Evolutionary conservation across 2,888 invertebrate species (phyloP), one percentile per base, ranked within the genome.

Genomic region (Brachyopa scutellaris): DNA sequence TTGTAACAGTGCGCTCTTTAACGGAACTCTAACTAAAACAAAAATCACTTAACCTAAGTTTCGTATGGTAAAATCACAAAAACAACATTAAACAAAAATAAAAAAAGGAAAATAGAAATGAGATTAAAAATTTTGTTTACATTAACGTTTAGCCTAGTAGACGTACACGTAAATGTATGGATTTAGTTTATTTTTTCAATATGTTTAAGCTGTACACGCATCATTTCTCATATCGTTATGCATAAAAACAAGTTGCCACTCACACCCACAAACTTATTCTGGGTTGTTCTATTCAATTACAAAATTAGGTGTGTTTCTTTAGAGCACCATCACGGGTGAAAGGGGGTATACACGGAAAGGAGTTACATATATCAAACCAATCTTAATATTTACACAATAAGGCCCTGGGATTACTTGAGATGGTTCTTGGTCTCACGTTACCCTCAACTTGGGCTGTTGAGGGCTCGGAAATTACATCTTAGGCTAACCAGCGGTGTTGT

Each of bases 21-120:
- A 55, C 17, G 57, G 47, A 74, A 51, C 61, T 53, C 9, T 61
- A 26, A 51, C 42, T 66, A 29, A 26, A 66, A 51, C 62, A 53
- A 42, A 40, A 64, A 51, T 59, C 38, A 47, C 77, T 72, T 66
- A 82, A 51, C 40, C 77, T 82, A 76, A n/a, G 70, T 64, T 69
- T 82, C 82, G 77, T 82, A 82, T 77, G 70, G 77, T 82, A 77
- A 82, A 82, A 82, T 82, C 82, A 82, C 82, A 82, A 82, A 70
- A 76, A 76, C 70, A 76, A 76, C 64, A 72, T 77, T 70, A 82
- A 72, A 70, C 53, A 72, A 77, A 66, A 42, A 59, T 21, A 45
- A 72, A 66, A 23, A 33, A 40, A 33, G 19, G 7, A 19, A 53
- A 72, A 29, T 53, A 55, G 42, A 57, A 19, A 55, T 64, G 64